phyloP scores from a whole-genome alignment of 2,797 vertebrate genomes.

The Lepilemur ruficaudatus region DNA sequence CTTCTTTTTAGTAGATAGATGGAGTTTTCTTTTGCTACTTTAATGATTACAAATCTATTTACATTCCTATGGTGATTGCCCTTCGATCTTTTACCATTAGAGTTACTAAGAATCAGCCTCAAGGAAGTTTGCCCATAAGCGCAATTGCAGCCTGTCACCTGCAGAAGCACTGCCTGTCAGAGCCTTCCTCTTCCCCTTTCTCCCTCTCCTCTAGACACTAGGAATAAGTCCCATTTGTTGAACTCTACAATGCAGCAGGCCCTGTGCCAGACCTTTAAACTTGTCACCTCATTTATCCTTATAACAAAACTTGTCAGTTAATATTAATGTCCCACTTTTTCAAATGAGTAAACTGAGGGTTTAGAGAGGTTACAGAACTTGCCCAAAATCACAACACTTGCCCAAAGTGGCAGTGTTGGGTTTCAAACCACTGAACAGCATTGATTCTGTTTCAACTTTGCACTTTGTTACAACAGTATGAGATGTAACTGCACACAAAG shows the following conservation, averaged over 20 bases:
- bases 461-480: background rate
- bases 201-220: background rate
- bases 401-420: background rate
- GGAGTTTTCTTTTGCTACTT: background rate
- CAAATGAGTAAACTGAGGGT: background rate
- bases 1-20: conserved; percentile 1
- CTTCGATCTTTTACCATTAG: background rate
- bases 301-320: background rate
- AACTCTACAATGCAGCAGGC: background rate
- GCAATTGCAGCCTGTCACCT: background rate
- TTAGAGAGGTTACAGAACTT: background rate
- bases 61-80: background rate
- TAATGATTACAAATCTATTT: background rate
- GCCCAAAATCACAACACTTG: background rate
- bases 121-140: background rate
- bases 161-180: background rate
- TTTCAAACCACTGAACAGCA: background rate
- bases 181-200: fast-evolving
- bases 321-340: background rate
- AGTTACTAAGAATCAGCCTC: background rate
- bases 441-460: background rate
- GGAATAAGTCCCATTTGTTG: background rate
- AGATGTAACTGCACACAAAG: background rate
- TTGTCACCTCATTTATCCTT: background rate
- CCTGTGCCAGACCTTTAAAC: background rate